These are phyloP conservation scores for Hyles vespertilio DNA, from an alignment of 1,140 invertebrate species.

Conservation along the genomic window DNA sequence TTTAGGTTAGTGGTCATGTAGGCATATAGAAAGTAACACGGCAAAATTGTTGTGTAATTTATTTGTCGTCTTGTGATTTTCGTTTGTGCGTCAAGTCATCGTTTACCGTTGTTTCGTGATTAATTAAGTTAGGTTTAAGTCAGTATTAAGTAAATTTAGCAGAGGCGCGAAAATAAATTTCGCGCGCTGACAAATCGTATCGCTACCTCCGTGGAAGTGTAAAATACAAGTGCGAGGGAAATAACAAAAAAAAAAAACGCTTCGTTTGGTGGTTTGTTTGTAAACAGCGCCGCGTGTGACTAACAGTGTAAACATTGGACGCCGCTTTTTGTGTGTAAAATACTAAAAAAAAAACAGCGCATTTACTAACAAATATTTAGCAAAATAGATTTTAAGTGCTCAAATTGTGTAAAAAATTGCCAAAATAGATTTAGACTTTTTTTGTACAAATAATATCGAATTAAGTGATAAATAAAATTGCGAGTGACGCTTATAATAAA, in stretches of 20 bases:
- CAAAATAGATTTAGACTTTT: slow-evolving; percentile 2
- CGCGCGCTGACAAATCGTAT: slow-evolving; percentile 8
- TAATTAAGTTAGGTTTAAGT: slow-evolving; percentile 24
- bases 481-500: slow-evolving; percentile 25
- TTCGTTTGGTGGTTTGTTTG: slow-evolving; percentile 50
- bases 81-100: slow-evolving; percentile 70
- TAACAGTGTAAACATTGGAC: slow-evolving; percentile 39
- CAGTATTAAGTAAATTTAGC: slow-evolving; percentile 17
- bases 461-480: slow-evolving; percentile 21
- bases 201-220: not conserved
- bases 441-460: slow-evolving; percentile 1
- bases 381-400: too few species aligned
- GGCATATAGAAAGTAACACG: slow-evolving; percentile 75
- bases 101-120: slow-evolving; percentile 63
- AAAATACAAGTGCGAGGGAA: slow-evolving; percentile 3
- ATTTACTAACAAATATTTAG: too few species aligned
- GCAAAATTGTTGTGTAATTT: slow-evolving; percentile 75
- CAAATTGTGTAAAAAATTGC: not conserved
- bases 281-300: slow-evolving; percentile 63
- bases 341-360: not conserved
- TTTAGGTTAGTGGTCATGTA: slow-evolving; percentile 77
- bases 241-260: slow-evolving; percentile 35
- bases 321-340: slow-evolving; percentile 1
- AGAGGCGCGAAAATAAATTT: slow-evolving; percentile 6
- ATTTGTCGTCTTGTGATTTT: slow-evolving; percentile 73